A percentile compares a stretch with the other conserved stretches of the same genome.
phyloP scores from a whole-genome alignment of 2,113 vertebrate genomes.

The Ahaetulla prasina region DNA sequence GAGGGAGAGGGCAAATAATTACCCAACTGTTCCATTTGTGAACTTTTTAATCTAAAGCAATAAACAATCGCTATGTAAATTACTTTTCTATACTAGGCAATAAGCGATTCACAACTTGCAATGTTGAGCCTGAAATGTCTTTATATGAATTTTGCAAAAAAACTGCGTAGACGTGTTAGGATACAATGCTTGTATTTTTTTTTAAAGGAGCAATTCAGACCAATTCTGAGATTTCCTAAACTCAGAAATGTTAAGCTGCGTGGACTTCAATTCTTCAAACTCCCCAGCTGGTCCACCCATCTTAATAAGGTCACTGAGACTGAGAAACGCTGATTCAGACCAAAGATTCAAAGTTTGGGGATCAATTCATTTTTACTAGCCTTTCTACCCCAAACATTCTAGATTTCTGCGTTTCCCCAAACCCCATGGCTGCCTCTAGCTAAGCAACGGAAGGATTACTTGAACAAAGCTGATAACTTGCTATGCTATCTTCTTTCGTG shows the following conservation, averaged over 20 bases:
- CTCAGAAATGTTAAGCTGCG: background rate
- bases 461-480: background rate
- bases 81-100: background rate
- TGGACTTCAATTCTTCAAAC: background rate
- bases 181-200: background rate
- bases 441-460: background rate
- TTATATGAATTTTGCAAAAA: background rate
- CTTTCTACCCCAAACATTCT: background rate
- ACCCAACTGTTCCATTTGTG: background rate
- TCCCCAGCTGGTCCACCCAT: background rate
- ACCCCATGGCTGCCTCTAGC: background rate
- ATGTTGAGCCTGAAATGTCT: background rate
- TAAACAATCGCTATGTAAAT: background rate
- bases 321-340: background rate
- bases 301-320: background rate
- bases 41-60: background rate
- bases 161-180: background rate
- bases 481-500: background rate
- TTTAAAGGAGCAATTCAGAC: background rate
- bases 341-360: background rate
- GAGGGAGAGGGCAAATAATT: too few species aligned
- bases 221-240: background rate
- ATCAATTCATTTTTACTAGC: background rate
- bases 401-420: background rate
- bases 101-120: background rate